Conservation (phyloP, 2,113 vertebrate species). For the Sciurus niger region DNA sequence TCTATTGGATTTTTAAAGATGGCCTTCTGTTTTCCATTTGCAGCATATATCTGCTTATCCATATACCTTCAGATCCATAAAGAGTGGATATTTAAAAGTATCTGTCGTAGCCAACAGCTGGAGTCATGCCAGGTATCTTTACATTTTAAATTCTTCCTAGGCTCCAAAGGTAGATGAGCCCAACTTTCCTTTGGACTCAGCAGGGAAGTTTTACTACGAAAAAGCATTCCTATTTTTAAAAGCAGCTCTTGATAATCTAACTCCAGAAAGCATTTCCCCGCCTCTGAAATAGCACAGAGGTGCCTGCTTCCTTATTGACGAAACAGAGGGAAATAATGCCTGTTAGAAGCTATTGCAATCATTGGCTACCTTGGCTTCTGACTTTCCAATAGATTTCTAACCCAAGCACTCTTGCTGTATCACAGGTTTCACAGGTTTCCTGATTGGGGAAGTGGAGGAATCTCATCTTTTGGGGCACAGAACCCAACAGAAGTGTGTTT, state of each 20-base stretch:
- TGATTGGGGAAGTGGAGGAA: slow-evolving; percentile 39
- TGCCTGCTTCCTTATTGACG: slow-evolving; percentile 78
- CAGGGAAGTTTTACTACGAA: slow-evolving; percentile 80
- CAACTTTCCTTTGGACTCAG: slow-evolving; percentile 80
- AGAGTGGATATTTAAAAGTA: slow-evolving; percentile 78
- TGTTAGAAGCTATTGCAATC: slow-evolving; percentile 75
- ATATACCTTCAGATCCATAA: slow-evolving; percentile 75
- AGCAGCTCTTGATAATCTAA: slow-evolving; percentile 73
- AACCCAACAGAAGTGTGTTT: not conserved
- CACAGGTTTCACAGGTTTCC: slow-evolving; percentile 53
- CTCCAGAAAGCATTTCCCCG: slow-evolving; percentile 74
- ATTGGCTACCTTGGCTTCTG: slow-evolving; percentile 70
- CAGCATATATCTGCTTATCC: slow-evolving; percentile 71
- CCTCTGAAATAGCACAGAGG: slow-evolving; percentile 76
- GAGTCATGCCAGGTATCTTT: slow-evolving; percentile 75
- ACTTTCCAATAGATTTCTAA: slow-evolving; percentile 61
- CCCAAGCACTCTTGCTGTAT: slow-evolving; percentile 10
- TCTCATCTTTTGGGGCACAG: not conserved
- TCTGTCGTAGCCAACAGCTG: slow-evolving; percentile 75
- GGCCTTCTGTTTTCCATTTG: slow-evolving; percentile 75
- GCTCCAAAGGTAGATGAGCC: slow-evolving; percentile 72
- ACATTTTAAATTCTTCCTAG: slow-evolving; percentile 79
- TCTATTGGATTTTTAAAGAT: slow-evolving; percentile 66
- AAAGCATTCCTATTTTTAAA: slow-evolving; percentile 81
- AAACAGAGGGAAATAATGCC: slow-evolving; percentile 77